Conservation (phyloP, 2,113 vertebrate genomes). For the Pedetes capensis region DNA sequence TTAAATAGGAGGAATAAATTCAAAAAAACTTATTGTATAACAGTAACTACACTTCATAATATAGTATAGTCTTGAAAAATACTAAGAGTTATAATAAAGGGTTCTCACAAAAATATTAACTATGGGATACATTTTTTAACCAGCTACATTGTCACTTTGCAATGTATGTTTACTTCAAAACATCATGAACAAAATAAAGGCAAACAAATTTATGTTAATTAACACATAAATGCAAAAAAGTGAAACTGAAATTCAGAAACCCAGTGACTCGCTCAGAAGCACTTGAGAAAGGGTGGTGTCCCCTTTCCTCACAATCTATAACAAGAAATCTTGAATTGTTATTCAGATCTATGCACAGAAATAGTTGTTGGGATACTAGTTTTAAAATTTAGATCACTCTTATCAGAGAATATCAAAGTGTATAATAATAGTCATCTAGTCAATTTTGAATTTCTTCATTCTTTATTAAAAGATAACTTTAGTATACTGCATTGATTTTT, state of each 20-base stretch:
- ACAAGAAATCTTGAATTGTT: too few species aligned
- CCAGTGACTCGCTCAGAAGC: neutral
- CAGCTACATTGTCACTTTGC: neutral
- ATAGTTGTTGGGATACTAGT: neutral
- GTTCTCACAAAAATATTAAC: too few species aligned
- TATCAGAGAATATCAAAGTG: neutral
- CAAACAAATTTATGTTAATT: neutral
- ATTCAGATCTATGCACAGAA: neutral
- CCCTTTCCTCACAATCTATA: rapidly evolving
- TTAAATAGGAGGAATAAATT: neutral
- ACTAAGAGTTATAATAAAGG: neutral
- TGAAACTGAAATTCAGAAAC: neutral
- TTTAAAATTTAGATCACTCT: neutral
- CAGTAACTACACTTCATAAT: neutral
- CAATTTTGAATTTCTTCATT: neutral
- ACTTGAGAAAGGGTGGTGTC: rapidly evolving
- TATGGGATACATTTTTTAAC: neutral
- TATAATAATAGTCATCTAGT: neutral
- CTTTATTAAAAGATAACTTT: neutral
- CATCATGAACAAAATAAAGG: neutral
- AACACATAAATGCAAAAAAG: neutral
- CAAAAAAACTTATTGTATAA: neutral
- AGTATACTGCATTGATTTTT: neutral
- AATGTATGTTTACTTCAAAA: neutral
- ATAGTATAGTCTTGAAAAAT: neutral